Percentiles rank a stretch among this genome's conserved stretches.
Conservation (phyloP, 1,140 invertebrate genomes). For the Ips typographus region DNA sequence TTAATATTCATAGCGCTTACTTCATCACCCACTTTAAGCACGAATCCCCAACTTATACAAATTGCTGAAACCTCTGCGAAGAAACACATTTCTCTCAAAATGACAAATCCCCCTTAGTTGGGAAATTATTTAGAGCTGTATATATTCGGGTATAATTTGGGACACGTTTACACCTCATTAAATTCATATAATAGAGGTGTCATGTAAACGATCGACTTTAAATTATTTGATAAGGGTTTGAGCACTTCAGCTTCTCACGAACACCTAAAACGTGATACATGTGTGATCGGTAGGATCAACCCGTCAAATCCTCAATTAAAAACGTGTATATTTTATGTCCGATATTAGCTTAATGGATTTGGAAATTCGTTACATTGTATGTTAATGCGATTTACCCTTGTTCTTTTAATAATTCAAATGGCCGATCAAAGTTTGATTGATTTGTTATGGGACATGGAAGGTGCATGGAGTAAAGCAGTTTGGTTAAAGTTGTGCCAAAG, state of each 20-base stretch:
- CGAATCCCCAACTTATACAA: slow-evolving; percentile 7
- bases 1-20: slow-evolving; percentile 13
- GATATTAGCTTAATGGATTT: slow-evolving; percentile 11
- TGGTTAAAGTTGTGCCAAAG: neutral
- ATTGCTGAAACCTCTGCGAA: slow-evolving; percentile 5
- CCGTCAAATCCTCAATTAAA: slow-evolving; percentile 21
- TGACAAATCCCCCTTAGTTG: slow-evolving; percentile 25
- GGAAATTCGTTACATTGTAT: neutral
- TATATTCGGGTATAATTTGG: slow-evolving; percentile 21
- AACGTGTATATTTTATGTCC: slow-evolving; percentile 20
- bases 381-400: neutral
- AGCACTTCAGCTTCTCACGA: slow-evolving; percentile 24
- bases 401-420: neutral
- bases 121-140: slow-evolving; percentile 10
- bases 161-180: slow-evolving; percentile 30
- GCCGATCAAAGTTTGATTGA: too few species aligned
- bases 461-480: neutral
- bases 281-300: slow-evolving; percentile 16
- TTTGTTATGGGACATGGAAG: neutral
- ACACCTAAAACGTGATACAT: slow-evolving; percentile 24
- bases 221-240: slow-evolving; percentile 33
- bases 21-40: slow-evolving; percentile 2
- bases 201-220: slow-evolving; percentile 26
- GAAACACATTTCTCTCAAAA: slow-evolving; percentile 15
- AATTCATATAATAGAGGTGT: slow-evolving; percentile 27